Evolutionary conservation across 23 tunicate species (phyloP).

Genomic region (Trididemnum nubilum): DNA sequence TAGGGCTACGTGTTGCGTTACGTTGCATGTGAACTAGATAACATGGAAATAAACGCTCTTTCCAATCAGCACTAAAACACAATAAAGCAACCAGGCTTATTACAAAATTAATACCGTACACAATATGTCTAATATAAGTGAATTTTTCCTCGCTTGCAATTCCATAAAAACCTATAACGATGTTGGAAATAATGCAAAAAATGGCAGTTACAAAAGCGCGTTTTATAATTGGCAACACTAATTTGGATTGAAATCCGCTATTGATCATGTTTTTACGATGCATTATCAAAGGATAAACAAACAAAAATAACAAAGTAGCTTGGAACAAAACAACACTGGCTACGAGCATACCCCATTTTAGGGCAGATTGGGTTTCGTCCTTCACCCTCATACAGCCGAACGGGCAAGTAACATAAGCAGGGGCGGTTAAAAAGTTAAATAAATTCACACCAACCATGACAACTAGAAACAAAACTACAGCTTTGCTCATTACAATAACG

Average conservation of each 20-base stretch:
- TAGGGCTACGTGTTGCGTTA: neutral
- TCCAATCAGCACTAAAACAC: slow-evolving; percentile 48
- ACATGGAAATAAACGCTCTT: slow-evolving; percentile 32
- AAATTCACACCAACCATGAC: slow-evolving; percentile 29
- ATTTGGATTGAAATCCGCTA: slow-evolving; percentile 28
- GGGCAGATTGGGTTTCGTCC: neutral
- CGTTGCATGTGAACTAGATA: neutral
- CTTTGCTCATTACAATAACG: slow-evolving; percentile 22
- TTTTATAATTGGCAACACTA: slow-evolving; percentile 39
- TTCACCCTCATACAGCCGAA: slow-evolving; percentile 26
- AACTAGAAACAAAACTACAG: neutral
- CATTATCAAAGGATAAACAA: slow-evolving; percentile 39
- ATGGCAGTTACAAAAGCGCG: slow-evolving; percentile 42
- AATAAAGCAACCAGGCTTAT: slow-evolving; percentile 34
- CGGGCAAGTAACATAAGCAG: slow-evolving; percentile 17
- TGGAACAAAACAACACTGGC: slow-evolving; percentile 26
- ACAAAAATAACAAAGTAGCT: slow-evolving; percentile 28
- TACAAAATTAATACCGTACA: slow-evolving; percentile 34
- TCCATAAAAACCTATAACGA: slow-evolving; percentile 12
- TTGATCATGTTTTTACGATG: slow-evolving; percentile 24
- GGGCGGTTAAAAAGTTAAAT: slow-evolving; percentile 16
- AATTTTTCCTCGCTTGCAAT: slow-evolving; percentile 15
- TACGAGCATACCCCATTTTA: slow-evolving; percentile 45
- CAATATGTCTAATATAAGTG: slow-evolving; percentile 34
- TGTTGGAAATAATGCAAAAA: slow-evolving; percentile 25